Conservation (phyloP, 2,797 vertebrate genomes). For the Zenarchopterus dispar region DNA sequence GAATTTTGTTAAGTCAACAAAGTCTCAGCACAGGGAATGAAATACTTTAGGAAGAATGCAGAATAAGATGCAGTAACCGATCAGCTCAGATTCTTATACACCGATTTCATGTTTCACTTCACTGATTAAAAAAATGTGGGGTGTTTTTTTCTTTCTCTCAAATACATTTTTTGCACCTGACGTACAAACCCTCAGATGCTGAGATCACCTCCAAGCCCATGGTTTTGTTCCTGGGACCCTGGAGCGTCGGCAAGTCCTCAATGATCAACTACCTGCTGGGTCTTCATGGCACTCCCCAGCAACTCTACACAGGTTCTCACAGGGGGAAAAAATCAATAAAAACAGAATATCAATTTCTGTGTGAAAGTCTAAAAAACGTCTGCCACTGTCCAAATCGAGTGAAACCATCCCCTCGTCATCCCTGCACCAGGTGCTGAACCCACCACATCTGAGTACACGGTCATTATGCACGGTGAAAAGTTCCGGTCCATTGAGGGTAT, state of each 20-base stretch:
- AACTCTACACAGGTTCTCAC: conserved; percentile 78
- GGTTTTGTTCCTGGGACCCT: conserved; percentile 96
- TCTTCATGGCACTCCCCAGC: conserved; percentile 88
- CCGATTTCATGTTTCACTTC: too few species aligned
- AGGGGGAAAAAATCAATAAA: not conserved
- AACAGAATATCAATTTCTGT: not conserved
- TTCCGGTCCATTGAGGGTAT: conserved; percentile 93
- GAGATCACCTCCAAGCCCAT: conserved; percentile 98
- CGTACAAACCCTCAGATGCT: conserved; percentile 82
- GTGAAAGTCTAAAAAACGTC: fast-evolving
- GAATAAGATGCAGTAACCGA: too few species aligned
- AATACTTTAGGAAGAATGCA: too few species aligned
- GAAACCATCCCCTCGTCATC: not conserved
- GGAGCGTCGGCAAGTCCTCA: conserved; percentile 98
- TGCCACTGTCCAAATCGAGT: not conserved
- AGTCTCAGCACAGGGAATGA: too few species aligned
- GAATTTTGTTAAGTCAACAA: too few species aligned
- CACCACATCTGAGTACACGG: conserved; percentile 97
- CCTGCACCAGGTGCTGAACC: conserved; percentile 90
- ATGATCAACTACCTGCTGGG: conserved; percentile 99
- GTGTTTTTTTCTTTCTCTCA: not conserved
- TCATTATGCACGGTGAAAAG: conserved; percentile 96
- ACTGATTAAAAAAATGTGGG: not conserved
- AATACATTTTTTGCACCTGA: not conserved
- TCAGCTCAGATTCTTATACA: not conserved